phyloP scores from a whole-genome alignment of 2,797 vertebrate genomes.

The Chloroceryle amazona region DNA sequence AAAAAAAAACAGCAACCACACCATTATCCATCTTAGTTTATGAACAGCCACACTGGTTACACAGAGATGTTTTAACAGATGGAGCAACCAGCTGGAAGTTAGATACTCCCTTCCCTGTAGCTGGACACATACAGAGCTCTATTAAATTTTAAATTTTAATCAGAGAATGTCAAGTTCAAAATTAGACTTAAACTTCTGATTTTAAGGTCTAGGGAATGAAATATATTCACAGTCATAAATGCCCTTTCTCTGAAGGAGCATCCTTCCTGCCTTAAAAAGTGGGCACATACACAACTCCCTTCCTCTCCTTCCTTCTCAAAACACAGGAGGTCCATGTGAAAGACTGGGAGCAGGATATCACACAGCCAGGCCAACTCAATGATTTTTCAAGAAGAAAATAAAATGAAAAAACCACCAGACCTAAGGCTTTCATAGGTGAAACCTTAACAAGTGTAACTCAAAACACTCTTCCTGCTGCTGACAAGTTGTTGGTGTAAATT shows the following conservation, averaged over 20 bases:
- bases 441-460: not conserved
- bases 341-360: not conserved
- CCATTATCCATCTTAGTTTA: not conserved
- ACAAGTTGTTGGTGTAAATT: not conserved
- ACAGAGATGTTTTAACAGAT: not conserved
- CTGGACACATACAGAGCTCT: slow-evolving; percentile 21
- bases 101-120: not conserved
- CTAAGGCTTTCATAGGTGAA: not conserved
- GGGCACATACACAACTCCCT: not conserved
- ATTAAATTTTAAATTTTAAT: slow-evolving; percentile 63
- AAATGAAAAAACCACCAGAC: not conserved
- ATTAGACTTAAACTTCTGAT: not conserved
- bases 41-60: fast-evolving
- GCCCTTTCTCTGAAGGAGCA: not conserved
- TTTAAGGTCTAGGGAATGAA: not conserved
- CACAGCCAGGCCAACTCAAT: not conserved
- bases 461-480: not conserved
- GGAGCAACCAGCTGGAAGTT: slow-evolving; percentile 40
- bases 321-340: not conserved
- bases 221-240: not conserved
- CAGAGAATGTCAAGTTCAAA: slow-evolving; percentile 27
- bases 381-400: slow-evolving; percentile 41
- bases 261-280: slow-evolving; percentile 21
- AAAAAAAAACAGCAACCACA: not conserved
- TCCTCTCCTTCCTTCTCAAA: not conserved